These are phyloP conservation scores for Phymanthus crucifer DNA, from an alignment of 92 coral and sea anemone species.

Conservation along the genomic window DNA sequence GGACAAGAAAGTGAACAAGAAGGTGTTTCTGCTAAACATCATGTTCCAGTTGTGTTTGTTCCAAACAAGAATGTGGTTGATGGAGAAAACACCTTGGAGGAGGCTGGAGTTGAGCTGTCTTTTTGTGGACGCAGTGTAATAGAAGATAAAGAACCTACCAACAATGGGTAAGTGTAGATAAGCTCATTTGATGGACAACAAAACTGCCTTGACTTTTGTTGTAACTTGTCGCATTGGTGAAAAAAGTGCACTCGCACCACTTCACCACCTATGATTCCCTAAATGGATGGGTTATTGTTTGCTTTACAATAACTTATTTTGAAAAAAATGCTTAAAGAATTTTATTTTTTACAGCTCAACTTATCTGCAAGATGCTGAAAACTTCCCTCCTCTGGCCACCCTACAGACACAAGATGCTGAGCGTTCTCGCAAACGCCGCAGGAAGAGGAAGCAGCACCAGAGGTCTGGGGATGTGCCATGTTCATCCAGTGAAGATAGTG, in stretches of 20 bases:
- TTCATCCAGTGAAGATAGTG: conserved; percentile 85
- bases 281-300: no score
- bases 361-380: conserved; percentile 35
- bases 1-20: conserved; percentile 91
- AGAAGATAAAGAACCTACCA: conserved; percentile 35
- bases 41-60: conserved; percentile 36
- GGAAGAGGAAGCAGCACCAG: conserved; percentile 71
- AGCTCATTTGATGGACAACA: background rate
- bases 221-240: no score
- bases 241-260: no score
- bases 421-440: conserved; percentile 69
- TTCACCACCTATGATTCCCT: no score
- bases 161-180: conserved; percentile 14
- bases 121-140: conserved; percentile 58
- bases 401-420: conserved; percentile 58
- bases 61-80: conserved; percentile 24
- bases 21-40: conserved; percentile 15
- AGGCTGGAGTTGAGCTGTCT: conserved; percentile 25
- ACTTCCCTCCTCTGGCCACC: conserved; percentile 45
- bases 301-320: background rate
- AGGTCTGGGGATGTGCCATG: conserved; percentile 86
- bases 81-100: background rate
- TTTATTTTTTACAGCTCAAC: conserved; percentile 8
- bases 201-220: no score
- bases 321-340: background rate